Base-by-base conservation (phyloP, 2,888 invertebrate species). In the Himalopsyche kuldschensis region DNA sequence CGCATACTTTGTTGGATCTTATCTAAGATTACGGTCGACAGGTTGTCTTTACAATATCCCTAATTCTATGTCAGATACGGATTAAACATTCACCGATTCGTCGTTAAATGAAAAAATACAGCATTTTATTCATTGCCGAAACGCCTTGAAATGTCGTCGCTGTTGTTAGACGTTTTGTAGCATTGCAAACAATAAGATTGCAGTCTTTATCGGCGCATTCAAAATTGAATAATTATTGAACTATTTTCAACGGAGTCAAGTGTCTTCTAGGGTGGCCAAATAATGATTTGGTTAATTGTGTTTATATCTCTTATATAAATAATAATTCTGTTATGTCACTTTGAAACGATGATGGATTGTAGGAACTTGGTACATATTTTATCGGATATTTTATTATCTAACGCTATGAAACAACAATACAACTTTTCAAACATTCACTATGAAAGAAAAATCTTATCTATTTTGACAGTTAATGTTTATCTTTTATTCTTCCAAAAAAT, bases 151-250 rank as follows among this genome's bases (percentile, higher is more conserved):
- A 48, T 63, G 82, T 78, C 79, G 24, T 24, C n/a, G 55, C 8
- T 55, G 55, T 55, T 55, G 55, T 55, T 55, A 55, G 55, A 24
- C 55, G n/a, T 80, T 81, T 84, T 84, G 77, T 78, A 20, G 24
- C 35, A 35, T 81, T 31, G 84, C 48, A 35, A 78, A 85, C 85
- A 85, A 85, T 85, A 76, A 82, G 79, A 85, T 84, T 85, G 84
- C 75, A 63, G 75, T 85, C 85, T 82, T 85, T 85, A 83, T 32
- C 35, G 17, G 63, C 24, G 27, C 20, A 55, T 81, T 69, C 79
- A 27, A 79, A 79, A 81, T 78, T 32, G 46, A 82, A 81, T 85
- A 83, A 85, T 85, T 85, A 80, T 81, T 32, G 47, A n/a, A 48
- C 27, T 63, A 81, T 75, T 82, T 77, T n/a, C 47, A 24, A 35